Evolutionary conservation across 2,888 invertebrate species (phyloP).

Genomic region (Drosophila seclusa): DNA sequence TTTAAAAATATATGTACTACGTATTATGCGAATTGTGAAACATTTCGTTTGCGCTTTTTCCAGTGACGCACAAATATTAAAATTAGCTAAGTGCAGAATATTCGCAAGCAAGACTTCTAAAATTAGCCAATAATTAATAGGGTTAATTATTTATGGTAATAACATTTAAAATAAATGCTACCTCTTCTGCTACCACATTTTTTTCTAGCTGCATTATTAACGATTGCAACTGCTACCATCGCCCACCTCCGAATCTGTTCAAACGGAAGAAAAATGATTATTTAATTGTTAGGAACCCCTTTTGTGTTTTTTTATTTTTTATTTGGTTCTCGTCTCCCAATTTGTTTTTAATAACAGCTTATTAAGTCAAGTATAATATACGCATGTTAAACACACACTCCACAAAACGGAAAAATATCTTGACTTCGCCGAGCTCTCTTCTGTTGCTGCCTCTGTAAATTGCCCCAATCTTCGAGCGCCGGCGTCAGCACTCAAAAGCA

Average conservation of each 20-base stretch:
- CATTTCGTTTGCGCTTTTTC: background rate
- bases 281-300: conserved; percentile 68
- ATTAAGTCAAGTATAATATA: conserved; percentile 75
- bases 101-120: background rate
- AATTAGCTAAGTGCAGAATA: background rate
- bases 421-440: conserved; percentile 26
- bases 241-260: conserved; percentile 19
- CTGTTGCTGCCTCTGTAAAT: conserved; percentile 43
- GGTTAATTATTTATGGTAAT: background rate
- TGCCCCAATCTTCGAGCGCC: conserved; percentile 67
- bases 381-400: conserved; percentile 59
- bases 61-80: background rate
- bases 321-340: conserved; percentile 43
- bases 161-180: background rate
- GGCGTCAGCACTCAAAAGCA: conserved; percentile 49
- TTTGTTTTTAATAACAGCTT: conserved; percentile 77
- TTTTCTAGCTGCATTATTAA: background rate
- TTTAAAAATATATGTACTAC: background rate
- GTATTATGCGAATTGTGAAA: background rate
- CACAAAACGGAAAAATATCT: conserved; percentile 30
- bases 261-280: conserved; percentile 62
- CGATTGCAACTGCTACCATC: background rate
- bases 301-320: conserved; percentile 1
- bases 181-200: background rate
- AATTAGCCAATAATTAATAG: background rate